phyloP scores from a whole-genome alignment of 2,888 invertebrate species.

The Formica aserva region DNA sequence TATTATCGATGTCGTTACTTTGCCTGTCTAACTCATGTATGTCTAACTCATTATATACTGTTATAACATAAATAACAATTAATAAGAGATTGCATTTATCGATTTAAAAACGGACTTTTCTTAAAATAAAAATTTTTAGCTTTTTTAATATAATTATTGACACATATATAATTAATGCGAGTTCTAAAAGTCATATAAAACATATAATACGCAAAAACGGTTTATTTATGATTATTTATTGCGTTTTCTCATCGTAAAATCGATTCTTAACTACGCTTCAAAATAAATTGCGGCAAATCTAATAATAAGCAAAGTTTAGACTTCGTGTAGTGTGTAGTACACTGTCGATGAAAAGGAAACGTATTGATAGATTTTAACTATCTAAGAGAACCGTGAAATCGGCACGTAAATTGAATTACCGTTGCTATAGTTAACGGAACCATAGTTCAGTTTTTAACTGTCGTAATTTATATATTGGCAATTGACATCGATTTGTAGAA shows the following conservation, averaged over 20 bases:
- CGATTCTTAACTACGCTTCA: neutral
- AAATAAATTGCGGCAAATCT: constrained; percentile 12
- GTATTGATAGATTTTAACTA: neutral
- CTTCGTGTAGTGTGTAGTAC: neutral
- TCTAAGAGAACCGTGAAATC: neutral
- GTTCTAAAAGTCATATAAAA: neutral
- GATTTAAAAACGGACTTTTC: neutral
- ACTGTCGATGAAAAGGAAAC: neutral
- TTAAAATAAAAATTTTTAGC: neutral
- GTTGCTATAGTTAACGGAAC: neutral
- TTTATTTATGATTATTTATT: constrained; percentile 19
- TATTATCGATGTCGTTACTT: neutral
- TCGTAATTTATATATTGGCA: constrained; percentile 1
- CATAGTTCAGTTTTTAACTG: neutral
- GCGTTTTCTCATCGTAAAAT: constrained; percentile 36
- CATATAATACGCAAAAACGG: constrained; percentile 3
- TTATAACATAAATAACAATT: neutral
- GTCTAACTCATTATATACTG: neutral
- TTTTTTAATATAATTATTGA: neutral
- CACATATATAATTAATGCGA: neutral
- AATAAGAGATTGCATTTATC: neutral
- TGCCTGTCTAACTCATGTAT: neutral
- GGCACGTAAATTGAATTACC: neutral
- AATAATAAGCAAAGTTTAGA: neutral
- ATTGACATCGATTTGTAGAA: neutral